Evolutionary conservation across 2,113 vertebrate genomes (phyloP).

Genomic region (Vulpes lagopus): DNA sequence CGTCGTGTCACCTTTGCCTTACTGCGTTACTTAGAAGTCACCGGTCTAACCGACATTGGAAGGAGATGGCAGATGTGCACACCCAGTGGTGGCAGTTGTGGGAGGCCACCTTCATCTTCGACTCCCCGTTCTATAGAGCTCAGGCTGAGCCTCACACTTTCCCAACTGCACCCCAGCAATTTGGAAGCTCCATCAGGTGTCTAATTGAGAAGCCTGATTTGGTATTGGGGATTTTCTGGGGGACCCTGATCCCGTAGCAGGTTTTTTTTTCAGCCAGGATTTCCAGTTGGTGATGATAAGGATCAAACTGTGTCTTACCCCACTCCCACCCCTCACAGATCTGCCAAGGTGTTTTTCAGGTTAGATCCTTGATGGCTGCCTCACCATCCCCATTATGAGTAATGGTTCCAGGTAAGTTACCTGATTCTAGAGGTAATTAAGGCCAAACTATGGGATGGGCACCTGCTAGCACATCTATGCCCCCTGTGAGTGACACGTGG

Average conservation of each 20-base stretch:
- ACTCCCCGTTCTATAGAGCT: accelerated
- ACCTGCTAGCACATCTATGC: background rate
- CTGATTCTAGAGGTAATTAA: background rate
- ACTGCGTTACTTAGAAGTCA: background rate
- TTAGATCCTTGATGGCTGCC: background rate
- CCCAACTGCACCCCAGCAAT: background rate
- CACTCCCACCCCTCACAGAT: background rate
- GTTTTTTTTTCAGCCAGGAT: background rate
- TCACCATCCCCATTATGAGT: background rate
- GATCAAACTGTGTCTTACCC: background rate
- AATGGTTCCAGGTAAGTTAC: too few species aligned
- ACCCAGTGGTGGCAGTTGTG: background rate
- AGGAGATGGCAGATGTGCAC: too few species aligned
- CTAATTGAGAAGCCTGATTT: background rate
- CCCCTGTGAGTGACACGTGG: background rate
- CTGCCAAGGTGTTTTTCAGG: background rate
- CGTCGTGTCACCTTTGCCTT: background rate
- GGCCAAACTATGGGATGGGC: background rate
- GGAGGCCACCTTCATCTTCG: background rate
- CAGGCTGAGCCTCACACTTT: background rate
- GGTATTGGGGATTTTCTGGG: background rate
- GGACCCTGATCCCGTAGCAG: background rate
- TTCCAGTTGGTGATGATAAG: background rate
- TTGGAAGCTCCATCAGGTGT: background rate
- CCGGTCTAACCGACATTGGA: background rate